Conservation (phyloP, 1,140 invertebrate species). For the Zophobas atratus region DNA sequence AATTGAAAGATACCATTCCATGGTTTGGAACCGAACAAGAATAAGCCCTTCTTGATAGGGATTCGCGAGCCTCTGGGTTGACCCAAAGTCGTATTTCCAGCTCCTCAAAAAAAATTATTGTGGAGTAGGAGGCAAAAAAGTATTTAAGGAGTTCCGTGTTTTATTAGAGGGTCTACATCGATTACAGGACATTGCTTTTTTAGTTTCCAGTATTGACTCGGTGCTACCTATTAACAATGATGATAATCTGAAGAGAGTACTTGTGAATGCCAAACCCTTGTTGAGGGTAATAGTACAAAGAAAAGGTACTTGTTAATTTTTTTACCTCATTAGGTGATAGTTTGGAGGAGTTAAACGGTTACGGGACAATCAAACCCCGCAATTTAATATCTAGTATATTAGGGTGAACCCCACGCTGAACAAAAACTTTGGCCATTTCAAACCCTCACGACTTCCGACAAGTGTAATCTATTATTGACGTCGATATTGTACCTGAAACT, state of each 20-base stretch:
- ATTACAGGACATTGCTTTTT: constrained; percentile 88
- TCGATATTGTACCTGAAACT: constrained; percentile 98
- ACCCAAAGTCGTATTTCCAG: too few relatives aligned
- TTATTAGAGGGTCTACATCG: constrained; percentile 90
- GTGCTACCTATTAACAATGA: constrained; percentile 99
- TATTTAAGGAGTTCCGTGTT: constrained; percentile 89
- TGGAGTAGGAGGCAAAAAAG: too few relatives aligned
- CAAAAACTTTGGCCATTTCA: constrained; percentile 91
- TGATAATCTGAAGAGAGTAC: constrained; percentile 91
- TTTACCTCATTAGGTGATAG: constrained; percentile 76
- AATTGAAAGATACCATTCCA: too few relatives aligned
- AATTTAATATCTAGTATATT: constrained; percentile 89
- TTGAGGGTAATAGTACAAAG: constrained; percentile 93
- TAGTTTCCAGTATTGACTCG: constrained; percentile 96
- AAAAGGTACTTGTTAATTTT: constrained; percentile 78
- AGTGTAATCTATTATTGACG: constrained; percentile 99
- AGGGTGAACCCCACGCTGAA: constrained; percentile 85
- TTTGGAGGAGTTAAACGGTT: constrained; percentile 87
- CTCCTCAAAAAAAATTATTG: too few relatives aligned
- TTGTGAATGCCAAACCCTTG: constrained; percentile 88
- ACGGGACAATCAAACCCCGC: constrained; percentile 83
- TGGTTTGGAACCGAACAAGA: too few relatives aligned
- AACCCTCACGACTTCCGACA: constrained; percentile 98
- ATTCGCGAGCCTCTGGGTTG: too few relatives aligned
- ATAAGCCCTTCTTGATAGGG: too few relatives aligned